These are phyloP conservation scores for Parnassius apollo DNA, from an alignment of 2,888 invertebrate genomes.

Conservation along the genomic window DNA sequence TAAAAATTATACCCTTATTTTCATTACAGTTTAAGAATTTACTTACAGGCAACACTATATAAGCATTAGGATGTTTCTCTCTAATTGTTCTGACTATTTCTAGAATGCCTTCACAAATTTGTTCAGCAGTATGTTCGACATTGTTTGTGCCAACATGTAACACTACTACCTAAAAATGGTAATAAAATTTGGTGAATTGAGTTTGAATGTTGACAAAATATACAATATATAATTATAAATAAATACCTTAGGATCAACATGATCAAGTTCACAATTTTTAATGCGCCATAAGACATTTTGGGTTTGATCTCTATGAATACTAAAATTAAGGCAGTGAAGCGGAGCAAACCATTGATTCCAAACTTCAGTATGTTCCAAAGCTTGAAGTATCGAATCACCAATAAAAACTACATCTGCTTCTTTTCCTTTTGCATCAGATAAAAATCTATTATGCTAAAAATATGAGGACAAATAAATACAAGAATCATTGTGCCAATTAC, in stretches of 20 bases:
- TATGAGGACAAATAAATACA: slow-evolving; percentile 13
- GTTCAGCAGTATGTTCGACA: slow-evolving; percentile 87
- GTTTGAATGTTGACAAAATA: background rate
- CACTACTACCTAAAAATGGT: slow-evolving; percentile 86
- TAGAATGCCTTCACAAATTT: slow-evolving; percentile 90
- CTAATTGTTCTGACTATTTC: slow-evolving; percentile 88
- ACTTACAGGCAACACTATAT: slow-evolving; percentile 92
- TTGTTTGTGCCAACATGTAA: slow-evolving; percentile 95
- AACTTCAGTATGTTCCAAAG: slow-evolving; percentile 90
- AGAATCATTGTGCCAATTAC: background rate
- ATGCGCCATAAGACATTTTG: slow-evolving; percentile 95
- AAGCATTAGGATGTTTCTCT: slow-evolving; percentile 88
- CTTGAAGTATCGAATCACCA: slow-evolving; percentile 93
- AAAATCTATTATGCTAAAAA: slow-evolving; percentile 91
- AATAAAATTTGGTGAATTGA: slow-evolving; percentile 10
- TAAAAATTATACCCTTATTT: background rate
- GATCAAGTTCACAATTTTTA: slow-evolving; percentile 93
- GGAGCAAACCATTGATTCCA: slow-evolving; percentile 96
- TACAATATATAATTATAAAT: background rate
- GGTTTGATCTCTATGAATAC: slow-evolving; percentile 92
- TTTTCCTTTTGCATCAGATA: slow-evolving; percentile 91
- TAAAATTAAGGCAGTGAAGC: slow-evolving; percentile 94
- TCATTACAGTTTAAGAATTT: slow-evolving; percentile 1
- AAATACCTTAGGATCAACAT: slow-evolving; percentile 91
- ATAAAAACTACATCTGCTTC: slow-evolving; percentile 96